These are phyloP conservation scores for Clarias batrachus DNA, from an alignment of 2,113 vertebrate species.

Conservation along the genomic window DNA sequence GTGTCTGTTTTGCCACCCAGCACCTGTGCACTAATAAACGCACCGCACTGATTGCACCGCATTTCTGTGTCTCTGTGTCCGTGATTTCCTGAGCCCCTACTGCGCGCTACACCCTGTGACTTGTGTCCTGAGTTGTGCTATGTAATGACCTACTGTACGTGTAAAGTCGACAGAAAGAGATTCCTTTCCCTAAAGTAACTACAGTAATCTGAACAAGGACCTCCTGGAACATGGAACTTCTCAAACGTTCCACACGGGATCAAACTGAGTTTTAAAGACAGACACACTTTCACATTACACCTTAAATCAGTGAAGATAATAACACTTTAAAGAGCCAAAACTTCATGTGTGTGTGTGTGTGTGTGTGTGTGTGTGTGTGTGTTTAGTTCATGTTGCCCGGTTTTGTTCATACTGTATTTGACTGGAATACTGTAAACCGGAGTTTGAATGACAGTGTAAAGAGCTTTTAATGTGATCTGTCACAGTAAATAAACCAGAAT, in stretches of 20 bases:
- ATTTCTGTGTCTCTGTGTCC: too few species aligned
- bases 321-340: background rate
- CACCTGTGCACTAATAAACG: too few species aligned
- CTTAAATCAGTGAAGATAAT: background rate
- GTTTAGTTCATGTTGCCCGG: too few species aligned
- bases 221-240: background rate
- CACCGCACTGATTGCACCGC: too few species aligned
- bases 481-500: background rate
- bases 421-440: background rate
- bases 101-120: too few species aligned
- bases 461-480: background rate
- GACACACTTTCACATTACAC: conserved; percentile 18
- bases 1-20: too few species aligned
- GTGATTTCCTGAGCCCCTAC: too few species aligned
- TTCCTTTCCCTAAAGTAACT: background rate
- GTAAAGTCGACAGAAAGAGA: too few species aligned
- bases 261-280: background rate
- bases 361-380: too few species aligned
- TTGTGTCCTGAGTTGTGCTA: too few species aligned
- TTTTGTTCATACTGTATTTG: background rate
- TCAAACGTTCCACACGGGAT: background rate
- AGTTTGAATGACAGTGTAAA: background rate
- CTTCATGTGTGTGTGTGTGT: background rate
- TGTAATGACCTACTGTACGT: too few species aligned
- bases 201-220: background rate